phyloP scores from a whole-genome alignment of 2,113 vertebrate genomes.

The Mesoclemmys tuberculata region DNA sequence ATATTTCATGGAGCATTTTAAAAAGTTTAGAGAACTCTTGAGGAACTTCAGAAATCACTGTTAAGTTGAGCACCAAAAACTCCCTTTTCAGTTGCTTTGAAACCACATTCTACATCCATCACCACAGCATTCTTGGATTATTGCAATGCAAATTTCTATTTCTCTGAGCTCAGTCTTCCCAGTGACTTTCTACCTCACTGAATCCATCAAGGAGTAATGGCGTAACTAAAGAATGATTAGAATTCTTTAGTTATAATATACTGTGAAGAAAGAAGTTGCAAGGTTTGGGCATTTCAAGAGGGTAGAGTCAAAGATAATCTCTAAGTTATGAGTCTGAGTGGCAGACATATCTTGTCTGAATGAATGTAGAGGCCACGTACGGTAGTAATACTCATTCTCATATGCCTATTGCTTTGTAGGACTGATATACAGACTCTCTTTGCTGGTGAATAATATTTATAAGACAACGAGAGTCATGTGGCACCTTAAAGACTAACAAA shows the following conservation, averaged over 20 bases:
- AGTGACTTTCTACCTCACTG: not conserved
- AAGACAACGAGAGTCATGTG: not conserved
- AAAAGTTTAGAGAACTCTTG: not conserved
- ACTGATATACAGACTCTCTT: not conserved
- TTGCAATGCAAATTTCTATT: not conserved
- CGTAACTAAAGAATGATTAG: not conserved
- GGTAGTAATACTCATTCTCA: not conserved
- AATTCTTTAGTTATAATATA: not conserved
- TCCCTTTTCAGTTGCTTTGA: not conserved
- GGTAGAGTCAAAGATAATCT: not conserved
- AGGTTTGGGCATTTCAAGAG: not conserved
- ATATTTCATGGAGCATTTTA: not conserved
- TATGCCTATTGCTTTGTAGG: not conserved
- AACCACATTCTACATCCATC: not conserved
- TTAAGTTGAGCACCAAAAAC: not conserved
- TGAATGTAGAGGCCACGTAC: not conserved
- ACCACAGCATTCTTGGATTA: not conserved
- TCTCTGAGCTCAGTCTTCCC: not conserved
- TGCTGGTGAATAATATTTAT: not conserved
- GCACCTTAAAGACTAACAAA: too few species aligned
- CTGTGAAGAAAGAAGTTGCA: not conserved
- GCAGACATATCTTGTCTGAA: not conserved
- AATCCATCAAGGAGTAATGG: not conserved
- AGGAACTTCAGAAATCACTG: not conserved
- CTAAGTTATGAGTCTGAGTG: not conserved